Conservation (phyloP, 2,797 vertebrate species). For the Euphonia xanthogaster region DNA sequence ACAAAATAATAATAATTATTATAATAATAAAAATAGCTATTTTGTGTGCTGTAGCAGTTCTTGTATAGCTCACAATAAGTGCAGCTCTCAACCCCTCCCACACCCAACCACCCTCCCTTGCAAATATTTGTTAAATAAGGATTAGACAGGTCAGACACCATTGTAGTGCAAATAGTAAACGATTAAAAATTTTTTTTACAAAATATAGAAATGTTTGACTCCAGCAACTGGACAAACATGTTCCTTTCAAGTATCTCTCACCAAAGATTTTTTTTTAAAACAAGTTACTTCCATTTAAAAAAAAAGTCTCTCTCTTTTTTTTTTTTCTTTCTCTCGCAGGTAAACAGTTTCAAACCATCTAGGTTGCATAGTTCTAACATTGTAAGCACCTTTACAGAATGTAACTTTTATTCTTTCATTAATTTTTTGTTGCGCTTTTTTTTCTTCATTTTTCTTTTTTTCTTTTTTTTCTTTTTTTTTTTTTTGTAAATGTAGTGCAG, state of each 20-base stretch:
- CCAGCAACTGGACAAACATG: slow-evolving; percentile 96
- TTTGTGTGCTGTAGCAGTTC: slow-evolving; percentile 84
- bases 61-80: slow-evolving; percentile 87
- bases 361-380: slow-evolving; percentile 99
- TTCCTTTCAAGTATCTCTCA: slow-evolving; percentile 99
- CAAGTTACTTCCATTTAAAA: slow-evolving; percentile 81
- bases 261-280: slow-evolving; percentile 82
- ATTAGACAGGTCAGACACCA: slow-evolving; percentile 88
- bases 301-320: slow-evolving; percentile 72
- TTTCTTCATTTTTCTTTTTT: slow-evolving; percentile 68
- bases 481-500: slow-evolving; percentile 74
- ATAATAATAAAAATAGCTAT: slow-evolving; percentile 86
- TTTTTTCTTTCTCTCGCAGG: slow-evolving; percentile 80
- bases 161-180: slow-evolving; percentile 99
- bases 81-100: slow-evolving; percentile 82
- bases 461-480: slow-evolving; percentile 50
- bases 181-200: slow-evolving; percentile 81
- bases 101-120: slow-evolving; percentile 78
- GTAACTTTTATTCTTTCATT: slow-evolving; percentile 82
- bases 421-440: slow-evolving; percentile 55
- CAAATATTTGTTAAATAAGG: slow-evolving; percentile 87
- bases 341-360: slow-evolving; percentile 91
- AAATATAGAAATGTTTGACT: slow-evolving; percentile 97
- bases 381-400: slow-evolving; percentile 89
- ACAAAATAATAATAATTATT: slow-evolving; percentile 82